Conservation (phyloP, 2,113 vertebrate species). For the Cichladusa arquata region DNA sequence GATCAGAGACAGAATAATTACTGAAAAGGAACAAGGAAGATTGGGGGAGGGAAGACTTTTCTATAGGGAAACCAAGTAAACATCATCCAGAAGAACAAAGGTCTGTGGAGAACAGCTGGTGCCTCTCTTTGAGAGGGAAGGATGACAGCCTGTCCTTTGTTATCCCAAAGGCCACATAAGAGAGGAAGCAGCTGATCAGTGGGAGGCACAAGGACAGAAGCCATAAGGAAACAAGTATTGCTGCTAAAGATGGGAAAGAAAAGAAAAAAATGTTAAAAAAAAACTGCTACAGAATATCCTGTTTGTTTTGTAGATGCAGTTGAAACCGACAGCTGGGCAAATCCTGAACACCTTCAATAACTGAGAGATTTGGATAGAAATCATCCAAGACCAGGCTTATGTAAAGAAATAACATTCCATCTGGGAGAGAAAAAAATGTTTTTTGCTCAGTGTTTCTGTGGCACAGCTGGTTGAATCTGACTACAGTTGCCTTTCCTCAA, state of each 20-base stretch:
- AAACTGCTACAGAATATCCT: neutral
- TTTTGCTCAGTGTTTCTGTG: neutral
- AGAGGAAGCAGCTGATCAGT: neutral
- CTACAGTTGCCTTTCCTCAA: neutral
- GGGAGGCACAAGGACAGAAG: conserved; percentile 14
- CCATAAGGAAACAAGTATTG: neutral
- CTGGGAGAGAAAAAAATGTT: neutral
- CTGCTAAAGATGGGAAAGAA: neutral
- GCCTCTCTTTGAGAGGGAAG: neutral
- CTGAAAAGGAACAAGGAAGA: neutral
- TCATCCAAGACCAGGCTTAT: neutral
- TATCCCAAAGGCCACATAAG: neutral
- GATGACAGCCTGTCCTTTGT: conserved; percentile 27
- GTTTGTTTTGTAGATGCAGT: neutral
- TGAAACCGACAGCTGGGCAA: neutral
- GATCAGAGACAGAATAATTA: neutral
- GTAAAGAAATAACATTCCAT: neutral
- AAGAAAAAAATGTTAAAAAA: neutral
- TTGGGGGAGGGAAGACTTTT: neutral
- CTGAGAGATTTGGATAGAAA: neutral
- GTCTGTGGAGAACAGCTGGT: conserved; percentile 38
- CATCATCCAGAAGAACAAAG: conserved; percentile 25
- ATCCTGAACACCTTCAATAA: neutral
- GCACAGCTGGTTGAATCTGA: conserved; percentile 1
- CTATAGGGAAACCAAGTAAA: neutral